phyloP scores from a whole-genome alignment of 2,113 vertebrate genomes.

The Sclerurus mexicanus region DNA sequence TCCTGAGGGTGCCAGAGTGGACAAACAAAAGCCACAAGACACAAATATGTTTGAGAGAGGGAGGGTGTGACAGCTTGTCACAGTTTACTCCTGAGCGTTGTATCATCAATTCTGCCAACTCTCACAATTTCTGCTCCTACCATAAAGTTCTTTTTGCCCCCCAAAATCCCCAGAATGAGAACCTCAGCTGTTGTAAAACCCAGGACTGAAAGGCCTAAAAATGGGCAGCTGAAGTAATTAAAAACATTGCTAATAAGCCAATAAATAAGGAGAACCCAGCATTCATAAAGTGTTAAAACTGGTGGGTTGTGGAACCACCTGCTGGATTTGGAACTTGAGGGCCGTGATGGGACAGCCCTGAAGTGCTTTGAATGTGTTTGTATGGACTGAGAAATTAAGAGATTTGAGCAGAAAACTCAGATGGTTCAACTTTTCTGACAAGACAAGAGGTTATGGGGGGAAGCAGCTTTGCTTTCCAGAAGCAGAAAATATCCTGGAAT shows the following conservation, averaged over 20 bases:
- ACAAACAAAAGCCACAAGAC: neutral
- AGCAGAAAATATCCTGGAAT: neutral
- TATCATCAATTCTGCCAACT: neutral
- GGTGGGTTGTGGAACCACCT: neutral
- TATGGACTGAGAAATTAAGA: neutral
- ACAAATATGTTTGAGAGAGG: neutral
- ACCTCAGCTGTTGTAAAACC: neutral
- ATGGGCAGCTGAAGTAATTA: neutral
- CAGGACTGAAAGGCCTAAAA: neutral
- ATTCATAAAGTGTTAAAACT: neutral
- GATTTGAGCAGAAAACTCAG: neutral
- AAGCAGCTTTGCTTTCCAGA: neutral
- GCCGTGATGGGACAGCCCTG: neutral
- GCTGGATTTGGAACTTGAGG: neutral
- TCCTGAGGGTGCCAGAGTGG: neutral
- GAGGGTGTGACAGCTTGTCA: neutral
- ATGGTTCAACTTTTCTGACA: neutral
- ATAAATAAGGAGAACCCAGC: neutral
- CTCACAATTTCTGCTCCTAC: neutral
- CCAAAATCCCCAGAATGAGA: neutral
- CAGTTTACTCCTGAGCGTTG: neutral
- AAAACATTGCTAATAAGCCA: neutral
- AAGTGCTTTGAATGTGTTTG: neutral
- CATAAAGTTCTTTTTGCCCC: neutral
- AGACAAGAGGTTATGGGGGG: neutral